Evolutionary conservation across 2,797 vertebrate species (phyloP).

Genomic region (Crypturellus tataupa): DNA sequence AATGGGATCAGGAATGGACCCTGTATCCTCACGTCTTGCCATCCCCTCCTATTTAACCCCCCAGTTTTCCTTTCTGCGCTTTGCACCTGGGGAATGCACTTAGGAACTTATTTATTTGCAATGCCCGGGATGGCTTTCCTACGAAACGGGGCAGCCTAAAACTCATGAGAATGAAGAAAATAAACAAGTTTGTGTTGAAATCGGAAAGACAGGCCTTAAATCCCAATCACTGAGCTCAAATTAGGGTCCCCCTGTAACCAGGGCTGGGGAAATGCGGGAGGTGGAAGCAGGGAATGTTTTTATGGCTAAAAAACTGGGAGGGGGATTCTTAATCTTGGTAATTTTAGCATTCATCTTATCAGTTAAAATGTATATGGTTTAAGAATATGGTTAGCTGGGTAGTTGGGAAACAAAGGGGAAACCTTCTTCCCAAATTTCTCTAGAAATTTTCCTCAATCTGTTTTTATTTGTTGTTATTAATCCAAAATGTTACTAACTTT

Average conservation of each 20-base stretch:
- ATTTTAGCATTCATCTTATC: not conserved
- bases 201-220: not conserved
- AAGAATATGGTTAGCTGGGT: conserved; percentile 7
- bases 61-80: not conserved
- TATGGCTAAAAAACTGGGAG: not conserved
- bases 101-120: not conserved
- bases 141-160: not conserved
- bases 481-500: not conserved
- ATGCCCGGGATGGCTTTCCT: not conserved
- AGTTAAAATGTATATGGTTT: not conserved
- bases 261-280: not conserved
- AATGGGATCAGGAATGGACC: not conserved
- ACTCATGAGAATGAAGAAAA: not conserved
- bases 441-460: not conserved
- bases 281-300: conserved; percentile 31
- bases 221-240: conserved; percentile 21
- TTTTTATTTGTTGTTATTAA: not conserved
- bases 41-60: not conserved
- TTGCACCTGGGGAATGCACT: not conserved
- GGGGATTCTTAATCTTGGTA: not conserved
- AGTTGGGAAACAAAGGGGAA: not conserved
- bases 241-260: conserved; percentile 7
- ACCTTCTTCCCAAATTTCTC: not conserved
- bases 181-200: not conserved
- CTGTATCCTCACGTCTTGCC: not conserved